Percentiles rank a stretch among this genome's conserved stretches.
Conservation (phyloP, 2,113 vertebrate species). For the Triplophysa tibetana region DNA sequence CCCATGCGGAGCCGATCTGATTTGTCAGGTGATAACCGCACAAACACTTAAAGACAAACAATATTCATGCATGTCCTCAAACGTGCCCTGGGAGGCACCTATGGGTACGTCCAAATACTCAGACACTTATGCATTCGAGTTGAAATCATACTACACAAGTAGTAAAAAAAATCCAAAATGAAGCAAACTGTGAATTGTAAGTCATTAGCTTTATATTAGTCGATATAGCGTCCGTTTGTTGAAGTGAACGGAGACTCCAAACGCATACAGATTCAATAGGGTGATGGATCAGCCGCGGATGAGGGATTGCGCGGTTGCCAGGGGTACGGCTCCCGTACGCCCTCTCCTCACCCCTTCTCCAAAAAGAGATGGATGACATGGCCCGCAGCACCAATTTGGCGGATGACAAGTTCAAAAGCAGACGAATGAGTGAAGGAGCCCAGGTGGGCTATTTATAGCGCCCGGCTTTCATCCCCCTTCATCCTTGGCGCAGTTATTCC, state of each 20-base stretch:
- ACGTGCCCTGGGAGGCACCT: neutral
- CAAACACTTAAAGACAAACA: conserved; percentile 7
- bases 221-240: too few species aligned
- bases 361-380: conserved; percentile 51
- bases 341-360: conserved; percentile 23
- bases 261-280: neutral
- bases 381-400: conserved; percentile 53
- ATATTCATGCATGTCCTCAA: neutral
- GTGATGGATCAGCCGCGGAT: conserved; percentile 36
- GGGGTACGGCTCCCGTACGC: conserved; percentile 18
- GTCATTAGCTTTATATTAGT: too few species aligned
- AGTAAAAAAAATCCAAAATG: too few species aligned
- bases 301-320: conserved; percentile 18
- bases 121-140: too few species aligned
- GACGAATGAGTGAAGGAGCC: conserved; percentile 49
- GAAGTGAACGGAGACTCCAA: neutral
- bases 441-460: conserved; percentile 47
- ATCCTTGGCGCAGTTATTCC: conserved; percentile 43
- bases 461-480: conserved; percentile 17
- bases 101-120: too few species aligned
- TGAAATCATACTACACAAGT: too few species aligned
- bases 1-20: neutral
- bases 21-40: conserved; percentile 42
- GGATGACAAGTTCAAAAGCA: conserved; percentile 59
- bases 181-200: too few species aligned